Evolutionary conservation across 2,113 vertebrate species (phyloP), one percentile per base, ranked within the genome.

Genomic region (Hylia prasina): DNA sequence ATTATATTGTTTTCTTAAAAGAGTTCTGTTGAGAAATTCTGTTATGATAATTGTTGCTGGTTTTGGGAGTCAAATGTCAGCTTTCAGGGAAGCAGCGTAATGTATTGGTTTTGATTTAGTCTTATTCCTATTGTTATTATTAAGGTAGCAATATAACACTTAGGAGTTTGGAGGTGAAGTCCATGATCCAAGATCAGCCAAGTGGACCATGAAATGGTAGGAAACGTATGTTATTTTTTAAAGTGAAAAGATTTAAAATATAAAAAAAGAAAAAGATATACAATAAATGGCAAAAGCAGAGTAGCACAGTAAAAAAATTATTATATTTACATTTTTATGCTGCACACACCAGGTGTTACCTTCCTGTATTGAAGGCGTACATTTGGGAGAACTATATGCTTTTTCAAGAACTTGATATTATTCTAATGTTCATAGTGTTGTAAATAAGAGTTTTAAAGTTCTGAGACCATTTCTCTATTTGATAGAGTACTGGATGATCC

Each of bases 381-480:
- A 94, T 91, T 89, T 97, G 96, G 96, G 92, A 82, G 88, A 96
- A 91, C 83, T 82, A 90, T 97, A 58, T 95, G 95, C 93, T 89
- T 97, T 97, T 91, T 80, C 90, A 96, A 97, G 97, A 96, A 94
- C 89, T 96, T 89, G 89, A 95, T 96, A 89, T 90, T 96, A 69
- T 96, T 97, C 89, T 97, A 94, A 77, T 96, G 90, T 97, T 97
- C 87, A 90, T 96, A 97, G 65, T 90, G 61, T 89, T 97, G 95
- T 97, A 97, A 97, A 97, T 97, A 97, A 97, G 97, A 97, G 96
- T 96, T 97, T 93, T 96, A 97, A 95, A 96, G 42, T 97, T 96
- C 94, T 94, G 94, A 96, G 63, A 84, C 95, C 24, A 35, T 96
- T 95, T 96, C 94, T 94, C 85, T 75, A 79, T 97, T 95, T 89